phyloP scores from a whole-genome alignment of 2,113 vertebrate species.

The Mus spicilegus region DNA sequence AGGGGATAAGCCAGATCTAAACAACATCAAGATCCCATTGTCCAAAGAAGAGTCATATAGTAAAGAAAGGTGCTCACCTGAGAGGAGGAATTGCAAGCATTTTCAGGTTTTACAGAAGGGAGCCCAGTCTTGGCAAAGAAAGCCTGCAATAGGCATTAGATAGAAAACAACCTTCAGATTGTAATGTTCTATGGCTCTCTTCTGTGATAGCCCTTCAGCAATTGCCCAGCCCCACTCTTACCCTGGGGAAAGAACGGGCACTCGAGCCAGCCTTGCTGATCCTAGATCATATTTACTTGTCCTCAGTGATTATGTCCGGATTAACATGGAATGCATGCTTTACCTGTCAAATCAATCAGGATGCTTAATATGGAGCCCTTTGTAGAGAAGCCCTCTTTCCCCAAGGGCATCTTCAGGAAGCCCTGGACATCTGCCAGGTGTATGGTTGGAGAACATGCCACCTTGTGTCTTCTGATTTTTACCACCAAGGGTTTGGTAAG shows the following conservation, averaged over 20 bases:
- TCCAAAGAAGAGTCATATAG: conserved; percentile 42
- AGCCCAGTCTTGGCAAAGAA: background rate
- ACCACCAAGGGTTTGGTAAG: background rate
- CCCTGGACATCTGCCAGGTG: too few species aligned
- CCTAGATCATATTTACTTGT: background rate
- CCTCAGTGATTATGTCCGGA: background rate
- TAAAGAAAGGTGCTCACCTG: background rate
- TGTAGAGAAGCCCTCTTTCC: background rate
- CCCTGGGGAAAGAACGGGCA: background rate
- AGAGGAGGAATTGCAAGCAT: background rate
- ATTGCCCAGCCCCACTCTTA: background rate
- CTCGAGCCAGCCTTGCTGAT: background rate
- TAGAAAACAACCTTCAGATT: background rate
- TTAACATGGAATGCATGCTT: background rate
- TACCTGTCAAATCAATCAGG: background rate
- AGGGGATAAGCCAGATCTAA: background rate
- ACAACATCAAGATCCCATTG: background rate
- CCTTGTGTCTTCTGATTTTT: too few species aligned
- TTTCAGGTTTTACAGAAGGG: background rate
- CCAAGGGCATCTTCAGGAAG: background rate
- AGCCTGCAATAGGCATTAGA: background rate
- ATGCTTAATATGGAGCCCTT: background rate
- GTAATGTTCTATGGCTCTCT: background rate
- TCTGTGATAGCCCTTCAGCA: background rate
- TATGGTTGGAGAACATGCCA: too few species aligned